Conservation (phyloP, 2,888 invertebrate genomes). For the Apodemia duryi region DNA sequence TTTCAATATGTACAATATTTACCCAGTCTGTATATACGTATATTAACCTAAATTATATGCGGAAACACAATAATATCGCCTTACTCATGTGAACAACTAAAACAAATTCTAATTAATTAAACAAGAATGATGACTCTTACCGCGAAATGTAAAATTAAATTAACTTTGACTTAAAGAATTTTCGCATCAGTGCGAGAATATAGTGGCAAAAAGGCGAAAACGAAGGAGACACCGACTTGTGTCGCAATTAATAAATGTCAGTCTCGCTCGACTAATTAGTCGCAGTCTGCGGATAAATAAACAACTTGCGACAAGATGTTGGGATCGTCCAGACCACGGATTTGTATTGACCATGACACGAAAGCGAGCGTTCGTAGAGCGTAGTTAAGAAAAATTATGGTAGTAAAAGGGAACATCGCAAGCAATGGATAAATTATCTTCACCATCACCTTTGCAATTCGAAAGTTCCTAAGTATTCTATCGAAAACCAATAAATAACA, state of each 20-base stretch:
- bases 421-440: no score
- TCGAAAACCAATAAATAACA: no score
- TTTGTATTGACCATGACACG: not conserved
- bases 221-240: constrained; percentile 56
- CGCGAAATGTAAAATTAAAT: constrained; percentile 38
- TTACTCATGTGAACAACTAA: constrained; percentile 25
- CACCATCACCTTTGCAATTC: no score
- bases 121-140: constrained; percentile 35
- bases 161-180: constrained; percentile 33
- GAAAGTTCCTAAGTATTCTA: no score
- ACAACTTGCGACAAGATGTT: constrained; percentile 48
- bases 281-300: constrained; percentile 57
- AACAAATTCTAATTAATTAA: constrained; percentile 33
- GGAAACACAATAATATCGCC: constrained; percentile 8
- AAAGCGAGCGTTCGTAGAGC: not conserved
- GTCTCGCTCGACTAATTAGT: constrained; percentile 69
- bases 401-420: no score
- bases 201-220: constrained; percentile 49
- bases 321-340: constrained; percentile 32
- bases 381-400: no score
- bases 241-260: constrained; percentile 75
- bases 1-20: no score
- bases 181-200: constrained; percentile 49
- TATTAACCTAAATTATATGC: not conserved
- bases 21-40: no score